Base-by-base conservation (phyloP, 2,888 invertebrate genomes). In the Lordiphosa fenestrarum region DNA sequence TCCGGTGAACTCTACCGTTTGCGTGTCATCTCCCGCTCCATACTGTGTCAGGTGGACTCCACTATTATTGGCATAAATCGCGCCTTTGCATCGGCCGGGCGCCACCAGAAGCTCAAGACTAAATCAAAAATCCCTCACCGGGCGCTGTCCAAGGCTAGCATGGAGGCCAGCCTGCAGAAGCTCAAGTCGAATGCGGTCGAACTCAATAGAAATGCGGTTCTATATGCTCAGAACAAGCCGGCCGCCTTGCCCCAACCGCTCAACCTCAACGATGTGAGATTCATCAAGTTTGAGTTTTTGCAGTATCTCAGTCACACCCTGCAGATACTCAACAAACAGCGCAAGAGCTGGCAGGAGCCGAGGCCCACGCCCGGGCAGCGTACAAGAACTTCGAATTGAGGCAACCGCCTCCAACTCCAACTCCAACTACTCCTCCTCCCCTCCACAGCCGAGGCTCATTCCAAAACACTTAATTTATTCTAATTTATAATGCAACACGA, bases 1-100 rank as follows among this genome's bases (percentile, higher is more conserved):
- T 69, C 78, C 2, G 53, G 53, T 0, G 85, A 87, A 35, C 54
- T 88, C 19, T 21, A 56, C 2, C 54, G 69, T 0, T 49, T 82
- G 6, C 71, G 83, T 6, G 51, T 25, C 10, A 73, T 76, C 47
- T 80, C 88, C 6, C 70, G 77, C 4, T 53, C 37, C 2, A 62
- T 86, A 4, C 69, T 88, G 3, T 88, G 88, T 59, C 63, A 75
- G 13, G 75, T 88, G 25, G 88, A 88, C 63, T 73, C 74, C 19
- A 74, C 87, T 30, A 83, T 86, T n/a, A 87, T 86, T 49, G 67
- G 50, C 19, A 76, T 70, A 15, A 70, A 49, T 13, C 46, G 41
- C 3, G 30, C 30, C 9, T 30, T 30, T 7, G 10, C 19, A 6
- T 10, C 19, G 1, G 4, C 44, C 7, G 21, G 10, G 7, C 30